Base-by-base conservation (phyloP, 1,140 invertebrate species). In the Bicyclus anynana region DNA sequence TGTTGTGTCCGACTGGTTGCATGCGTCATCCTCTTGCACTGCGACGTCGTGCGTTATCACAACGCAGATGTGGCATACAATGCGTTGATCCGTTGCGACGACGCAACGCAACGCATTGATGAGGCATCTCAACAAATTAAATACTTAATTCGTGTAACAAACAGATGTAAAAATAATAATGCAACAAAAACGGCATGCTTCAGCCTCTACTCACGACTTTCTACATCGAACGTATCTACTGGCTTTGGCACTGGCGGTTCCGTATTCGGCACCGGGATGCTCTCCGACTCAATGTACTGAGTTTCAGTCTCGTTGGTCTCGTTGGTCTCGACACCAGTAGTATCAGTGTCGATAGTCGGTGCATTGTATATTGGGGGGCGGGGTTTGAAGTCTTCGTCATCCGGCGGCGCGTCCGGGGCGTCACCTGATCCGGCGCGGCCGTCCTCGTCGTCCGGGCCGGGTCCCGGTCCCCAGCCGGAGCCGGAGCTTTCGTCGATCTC, bases 401-500 rank as follows among this genome's bases (percentile, higher is more conserved):
- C 84, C 42, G 69, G 62, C 14, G 69, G 76, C 51, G 42, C 69
- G 66, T 64, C 61, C 40, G 70, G 70, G n/a, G 67, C 62, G 67
- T 82, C 82, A 87, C 84, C 85, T 87, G 84, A 85, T 61, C 79
- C 79, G 21, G 52, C 48, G 59, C 77, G 75, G 56, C 63, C 72
- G 83, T 90, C 88, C 57, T 90, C 88, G 88, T 90, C 88, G 86
- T 89, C 87, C 47, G 74, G 74, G 10, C 87, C 87, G 44, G 83
- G 85, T 37, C 86, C 88, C 29, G 88, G 77, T 29, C 89, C 89
- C 84, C 80, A 89, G 51, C 89, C 89, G 65, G 89, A 90, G 54
- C 89, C 89, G 40, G 89, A 90, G 72, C 85, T 89, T 80, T 89
- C 89, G 82, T 89, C 86, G 53, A 75, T 75, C 67, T 88, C 89